A percentile compares a stretch with the other conserved stretches of the same genome.
These are phyloP conservation scores for Rhagologus leucostigma DNA, from an alignment of 2,113 vertebrate genomes.

Conservation along the genomic window DNA sequence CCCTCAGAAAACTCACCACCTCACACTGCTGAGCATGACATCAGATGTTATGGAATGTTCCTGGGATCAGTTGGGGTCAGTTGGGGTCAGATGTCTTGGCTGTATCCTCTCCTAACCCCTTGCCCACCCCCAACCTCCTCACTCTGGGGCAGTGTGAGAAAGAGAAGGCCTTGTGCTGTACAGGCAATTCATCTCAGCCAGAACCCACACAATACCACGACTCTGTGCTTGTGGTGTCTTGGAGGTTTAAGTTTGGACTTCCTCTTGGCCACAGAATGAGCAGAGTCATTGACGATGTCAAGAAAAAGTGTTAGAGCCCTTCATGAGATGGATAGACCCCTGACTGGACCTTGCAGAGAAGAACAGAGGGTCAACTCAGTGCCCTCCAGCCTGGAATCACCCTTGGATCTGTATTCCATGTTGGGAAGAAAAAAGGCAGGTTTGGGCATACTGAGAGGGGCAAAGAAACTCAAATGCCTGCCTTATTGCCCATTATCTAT, in stretches of 20 bases:
- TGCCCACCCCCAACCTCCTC: not conserved
- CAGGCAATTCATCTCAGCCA: not conserved
- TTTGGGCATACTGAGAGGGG: not conserved
- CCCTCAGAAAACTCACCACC: not conserved
- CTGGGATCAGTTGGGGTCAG: not conserved
- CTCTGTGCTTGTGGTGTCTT: not conserved
- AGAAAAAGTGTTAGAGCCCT: not conserved
- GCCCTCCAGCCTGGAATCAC: not conserved
- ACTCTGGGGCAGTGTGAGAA: not conserved
- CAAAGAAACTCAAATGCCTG: not conserved
- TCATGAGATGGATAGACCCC: not conserved
- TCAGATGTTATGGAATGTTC: not conserved
- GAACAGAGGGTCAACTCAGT: not conserved
- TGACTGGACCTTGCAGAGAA: not conserved
- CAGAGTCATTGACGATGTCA: not conserved
- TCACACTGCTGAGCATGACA: not conserved
- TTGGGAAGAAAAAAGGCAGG: not conserved
- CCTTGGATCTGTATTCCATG: not conserved
- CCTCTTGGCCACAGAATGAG: not conserved
- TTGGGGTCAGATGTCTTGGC: not conserved
- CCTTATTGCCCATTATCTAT: not conserved
- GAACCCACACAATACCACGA: not conserved
- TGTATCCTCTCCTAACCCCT: not conserved
- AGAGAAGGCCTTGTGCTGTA: not conserved
- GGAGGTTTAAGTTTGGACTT: not conserved